phyloP scores from a whole-genome alignment of 2,888 invertebrate species.

The Philonicus albiceps region DNA sequence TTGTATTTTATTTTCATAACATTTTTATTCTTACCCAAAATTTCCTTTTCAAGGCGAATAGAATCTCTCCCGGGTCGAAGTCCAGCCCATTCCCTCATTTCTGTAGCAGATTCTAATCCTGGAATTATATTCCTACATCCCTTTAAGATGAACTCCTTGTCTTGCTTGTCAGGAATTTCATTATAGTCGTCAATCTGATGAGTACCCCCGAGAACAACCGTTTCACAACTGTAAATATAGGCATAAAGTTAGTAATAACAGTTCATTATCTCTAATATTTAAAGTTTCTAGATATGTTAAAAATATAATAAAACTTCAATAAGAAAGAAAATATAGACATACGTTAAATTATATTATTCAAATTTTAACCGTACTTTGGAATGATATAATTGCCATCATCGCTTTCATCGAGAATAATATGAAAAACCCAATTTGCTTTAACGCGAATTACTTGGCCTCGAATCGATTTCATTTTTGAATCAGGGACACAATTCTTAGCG shows the following conservation, averaged over 20 bases:
- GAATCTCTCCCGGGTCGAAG: conserved; percentile 73
- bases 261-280: too few species aligned
- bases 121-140: conserved; percentile 72
- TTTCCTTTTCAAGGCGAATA: conserved; percentile 73
- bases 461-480: conserved; percentile 70
- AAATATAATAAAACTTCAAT: too few species aligned
- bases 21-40: conserved; percentile 49
- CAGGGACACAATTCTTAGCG: conserved; percentile 70
- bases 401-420: conserved; percentile 68
- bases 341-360: too few species aligned
- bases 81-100: conserved; percentile 73
- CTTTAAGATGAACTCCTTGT: conserved; percentile 69
- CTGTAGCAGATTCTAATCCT: conserved; percentile 66
- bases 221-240: conserved; percentile 65
- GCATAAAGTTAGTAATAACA: neutral
- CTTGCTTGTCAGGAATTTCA: conserved; percentile 64
- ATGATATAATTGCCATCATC: conserved; percentile 75
- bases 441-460: conserved; percentile 80
- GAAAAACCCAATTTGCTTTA: conserved; percentile 73
- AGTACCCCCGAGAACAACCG: conserved; percentile 79
- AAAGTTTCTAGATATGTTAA: too few species aligned
- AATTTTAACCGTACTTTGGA: conserved; percentile 70
- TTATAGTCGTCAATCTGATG: conserved; percentile 73
- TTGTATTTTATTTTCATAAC: neutral
- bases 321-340: too few species aligned